Base-by-base conservation (phyloP, 1,140 invertebrate species). In the Vollenhovia emeryi region DNA sequence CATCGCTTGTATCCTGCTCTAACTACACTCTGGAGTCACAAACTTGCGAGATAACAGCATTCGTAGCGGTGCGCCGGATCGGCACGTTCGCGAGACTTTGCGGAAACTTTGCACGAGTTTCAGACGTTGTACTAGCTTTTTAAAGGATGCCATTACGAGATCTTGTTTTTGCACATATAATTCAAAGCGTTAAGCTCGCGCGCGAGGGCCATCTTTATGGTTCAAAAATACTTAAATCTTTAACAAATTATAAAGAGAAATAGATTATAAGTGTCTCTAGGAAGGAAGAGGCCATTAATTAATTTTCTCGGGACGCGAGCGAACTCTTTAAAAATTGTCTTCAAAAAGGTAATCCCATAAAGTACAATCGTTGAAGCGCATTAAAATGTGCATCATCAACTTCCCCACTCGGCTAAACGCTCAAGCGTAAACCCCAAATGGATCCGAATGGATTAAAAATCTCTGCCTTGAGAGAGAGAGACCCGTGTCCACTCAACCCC, bases 41-140 rank as follows among this genome's bases (percentile, higher is more conserved):
- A 76, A 84, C 80, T 84, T 76, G 71, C 18, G 55, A 76, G 71
- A 84, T 84, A 84, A 84, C 80, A 76, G 40, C 80, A 76, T 84
- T 84, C 80, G 80, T 62, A 74, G 43, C 43, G 59, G 43, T 43
- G 43, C 57, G 36, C 57, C 15, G 71, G 59, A 84, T 84, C 80
- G 57, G 59, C 71, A 84, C 40, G 80, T 75, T 64, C 71, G 24
- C 21, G 21, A 40, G 80, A 84, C 45, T 84, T 84, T 64, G 43
- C n/a, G 57, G 33, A 50, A 84, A 84, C 48, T 84, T 84, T 43
- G 30, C 27, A 15, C 68, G 45, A 83, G 36, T 83, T 73, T 50
- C 40, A 62, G 43, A 60, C 33, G 57, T 7, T 74, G 71, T 76
- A 60, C 18, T 76, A 15, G 71, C 73, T 60, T 84, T 84, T 50